Conservation (phyloP, 1,140 invertebrate genomes). For the Drosophila mojavensis region DNA sequence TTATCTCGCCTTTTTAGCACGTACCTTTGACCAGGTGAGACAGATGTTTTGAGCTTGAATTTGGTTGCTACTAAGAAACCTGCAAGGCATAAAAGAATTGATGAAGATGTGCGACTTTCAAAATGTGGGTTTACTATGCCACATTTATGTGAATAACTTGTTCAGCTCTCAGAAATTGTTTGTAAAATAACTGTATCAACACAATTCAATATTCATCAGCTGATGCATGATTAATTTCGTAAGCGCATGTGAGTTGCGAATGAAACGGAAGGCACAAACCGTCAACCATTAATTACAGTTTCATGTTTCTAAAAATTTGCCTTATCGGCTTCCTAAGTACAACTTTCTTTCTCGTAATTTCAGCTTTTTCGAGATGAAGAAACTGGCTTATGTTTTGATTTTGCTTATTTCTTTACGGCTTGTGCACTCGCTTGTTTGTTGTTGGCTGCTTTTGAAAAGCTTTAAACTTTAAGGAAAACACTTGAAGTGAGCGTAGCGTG, state of each 20-base stretch:
- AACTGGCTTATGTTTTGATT: conserved; percentile 27
- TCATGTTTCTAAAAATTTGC: conserved; percentile 28
- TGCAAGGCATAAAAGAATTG: too few species aligned
- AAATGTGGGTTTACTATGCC: too few species aligned
- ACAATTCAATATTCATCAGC: too few species aligned
- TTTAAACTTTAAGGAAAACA: conserved; percentile 41
- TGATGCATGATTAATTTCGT: background rate
- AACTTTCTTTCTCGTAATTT: conserved; percentile 43
- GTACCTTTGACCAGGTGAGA: background rate
- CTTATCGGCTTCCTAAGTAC: conserved; percentile 29
- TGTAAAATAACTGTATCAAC: too few species aligned
- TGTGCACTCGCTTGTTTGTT: conserved; percentile 34
- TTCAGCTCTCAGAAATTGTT: too few species aligned
- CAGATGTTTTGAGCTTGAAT: background rate
- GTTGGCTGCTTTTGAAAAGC: conserved; percentile 7
- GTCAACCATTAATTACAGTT: conserved; percentile 14
- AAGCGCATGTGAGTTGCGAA: background rate
- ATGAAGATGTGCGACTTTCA: too few species aligned
- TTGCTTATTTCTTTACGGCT: conserved; percentile 50
- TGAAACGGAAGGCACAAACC: conserved; percentile 24
- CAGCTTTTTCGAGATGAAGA: conserved; percentile 30
- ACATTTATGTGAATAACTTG: too few species aligned
- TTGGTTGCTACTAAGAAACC: background rate
- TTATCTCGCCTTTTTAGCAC: background rate
- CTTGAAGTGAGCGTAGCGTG: conserved; percentile 34